Evolutionary conservation across 2,113 vertebrate genomes (phyloP).

Genomic region (Calidris pygmaea): DNA sequence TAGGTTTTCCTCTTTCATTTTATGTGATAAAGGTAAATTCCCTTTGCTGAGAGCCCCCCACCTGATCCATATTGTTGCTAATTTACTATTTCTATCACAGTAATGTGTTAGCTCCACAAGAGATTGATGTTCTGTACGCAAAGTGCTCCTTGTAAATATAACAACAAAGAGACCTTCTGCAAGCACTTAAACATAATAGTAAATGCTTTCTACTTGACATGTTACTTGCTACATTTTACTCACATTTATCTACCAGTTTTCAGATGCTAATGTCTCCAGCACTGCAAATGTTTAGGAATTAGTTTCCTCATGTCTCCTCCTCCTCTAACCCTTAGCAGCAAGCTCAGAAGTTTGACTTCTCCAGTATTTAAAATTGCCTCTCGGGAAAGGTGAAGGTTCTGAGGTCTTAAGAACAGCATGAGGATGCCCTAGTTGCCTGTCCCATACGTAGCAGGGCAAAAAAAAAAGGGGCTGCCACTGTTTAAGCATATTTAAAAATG

Average conservation of each 20-base stretch:
- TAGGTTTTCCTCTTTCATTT: constrained; percentile 1
- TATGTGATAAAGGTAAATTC: not conserved
- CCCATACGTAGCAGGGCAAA: not conserved
- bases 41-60: not conserved
- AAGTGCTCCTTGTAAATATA: constrained; percentile 35
- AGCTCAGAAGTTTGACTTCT: not conserved
- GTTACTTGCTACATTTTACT: constrained; percentile 3
- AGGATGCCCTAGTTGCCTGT: not conserved
- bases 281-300: not conserved
- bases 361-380: not conserved
- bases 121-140: not conserved
- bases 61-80: not conserved
- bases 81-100: constrained; percentile 27
- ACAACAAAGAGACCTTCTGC: constrained; percentile 16
- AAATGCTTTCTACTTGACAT: not conserved
- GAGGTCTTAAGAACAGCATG: not conserved
- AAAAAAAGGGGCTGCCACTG: not conserved
- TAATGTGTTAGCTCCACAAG: not conserved
- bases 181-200: not conserved
- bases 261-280: not conserved
- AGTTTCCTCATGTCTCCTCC: not conserved
- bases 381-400: not conserved
- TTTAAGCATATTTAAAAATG: not conserved
- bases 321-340: not conserved
- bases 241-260: not conserved